phyloP scores from a whole-genome alignment of 1,140 invertebrate species.

The Macrotrachela quadricornifera region DNA sequence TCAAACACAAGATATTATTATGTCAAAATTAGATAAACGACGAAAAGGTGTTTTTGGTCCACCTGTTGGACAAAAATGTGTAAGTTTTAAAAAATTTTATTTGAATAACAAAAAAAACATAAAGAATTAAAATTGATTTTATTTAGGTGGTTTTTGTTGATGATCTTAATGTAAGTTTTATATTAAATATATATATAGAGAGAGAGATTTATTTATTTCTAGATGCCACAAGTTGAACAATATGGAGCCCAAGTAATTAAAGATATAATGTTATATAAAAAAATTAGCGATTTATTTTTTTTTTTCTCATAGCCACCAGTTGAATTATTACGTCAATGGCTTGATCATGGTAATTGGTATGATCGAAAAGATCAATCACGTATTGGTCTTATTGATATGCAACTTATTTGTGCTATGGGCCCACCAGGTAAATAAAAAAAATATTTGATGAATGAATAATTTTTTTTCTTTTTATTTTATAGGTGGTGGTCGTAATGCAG shows the following conservation, averaged over 20 bases:
- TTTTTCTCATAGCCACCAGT: conserved; percentile 51
- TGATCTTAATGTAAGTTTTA: conserved; percentile 49
- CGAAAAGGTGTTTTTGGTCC: conserved; percentile 81
- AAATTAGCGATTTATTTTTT: conserved; percentile 15
- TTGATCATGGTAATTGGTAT: conserved; percentile 72
- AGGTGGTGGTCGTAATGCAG: conserved; percentile 50
- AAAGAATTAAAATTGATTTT: no score
- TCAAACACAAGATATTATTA: conserved; percentile 80
- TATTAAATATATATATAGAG: no score
- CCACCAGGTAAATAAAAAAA: conserved; percentile 37
- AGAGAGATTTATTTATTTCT: no score
- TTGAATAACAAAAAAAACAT: no score
- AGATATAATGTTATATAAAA: conserved; percentile 26
- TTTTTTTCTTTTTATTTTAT: no score
- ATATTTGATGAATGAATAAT: no score
- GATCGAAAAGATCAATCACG: conserved; percentile 62
- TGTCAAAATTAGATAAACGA: conserved; percentile 75
- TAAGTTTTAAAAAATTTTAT: no score
- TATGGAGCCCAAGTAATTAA: conserved; percentile 50
- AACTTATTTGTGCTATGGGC: conserved; percentile 68
- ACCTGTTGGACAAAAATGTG: conserved; percentile 61
- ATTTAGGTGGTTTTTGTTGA: conserved; percentile 59
- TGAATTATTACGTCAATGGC: conserved; percentile 63
- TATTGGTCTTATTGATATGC: conserved; percentile 66
- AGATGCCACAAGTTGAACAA: conserved; percentile 33